Conservation (phyloP, 2,888 invertebrate species). For the Agriopis aurantiaria region DNA sequence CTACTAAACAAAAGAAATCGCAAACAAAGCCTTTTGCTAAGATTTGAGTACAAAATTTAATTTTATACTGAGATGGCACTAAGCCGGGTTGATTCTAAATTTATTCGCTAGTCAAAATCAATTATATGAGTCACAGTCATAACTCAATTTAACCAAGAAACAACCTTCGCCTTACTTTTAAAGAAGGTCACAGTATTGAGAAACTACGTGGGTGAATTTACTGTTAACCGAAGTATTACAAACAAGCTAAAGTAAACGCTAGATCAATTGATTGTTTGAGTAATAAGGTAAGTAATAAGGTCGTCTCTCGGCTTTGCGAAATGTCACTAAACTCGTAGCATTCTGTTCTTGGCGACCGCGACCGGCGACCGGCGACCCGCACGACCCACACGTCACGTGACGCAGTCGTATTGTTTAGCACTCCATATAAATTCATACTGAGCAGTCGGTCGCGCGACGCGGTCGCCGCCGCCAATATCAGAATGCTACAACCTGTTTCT, state of each 20-base stretch:
- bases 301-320: constrained; percentile 2
- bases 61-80: constrained; percentile 5
- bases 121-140: constrained; percentile 21
- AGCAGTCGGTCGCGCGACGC: too few species aligned
- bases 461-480: too few species aligned
- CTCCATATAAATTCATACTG: too few species aligned
- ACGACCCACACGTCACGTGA: too few species aligned
- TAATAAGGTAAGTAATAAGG: constrained; percentile 3
- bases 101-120: constrained; percentile 15
- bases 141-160: constrained; percentile 16
- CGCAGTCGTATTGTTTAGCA: too few species aligned
- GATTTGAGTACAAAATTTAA: not conserved
- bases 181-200: constrained; percentile 26
- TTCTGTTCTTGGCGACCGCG: too few species aligned
- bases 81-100: constrained; percentile 10
- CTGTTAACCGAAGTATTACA: constrained; percentile 33
- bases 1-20: too few species aligned
- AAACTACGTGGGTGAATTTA: constrained; percentile 29
- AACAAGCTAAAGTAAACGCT: constrained; percentile 21
- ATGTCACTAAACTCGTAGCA: not conserved
- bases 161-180: constrained; percentile 25
- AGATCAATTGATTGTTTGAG: constrained; percentile 28
- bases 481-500: not conserved
- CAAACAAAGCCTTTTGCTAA: too few species aligned
- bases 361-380: too few species aligned